Evolutionary conservation across 2,888 invertebrate genomes (phyloP), one percentile per base, ranked within the genome.

Genomic region (Subacronicta megacephala): DNA sequence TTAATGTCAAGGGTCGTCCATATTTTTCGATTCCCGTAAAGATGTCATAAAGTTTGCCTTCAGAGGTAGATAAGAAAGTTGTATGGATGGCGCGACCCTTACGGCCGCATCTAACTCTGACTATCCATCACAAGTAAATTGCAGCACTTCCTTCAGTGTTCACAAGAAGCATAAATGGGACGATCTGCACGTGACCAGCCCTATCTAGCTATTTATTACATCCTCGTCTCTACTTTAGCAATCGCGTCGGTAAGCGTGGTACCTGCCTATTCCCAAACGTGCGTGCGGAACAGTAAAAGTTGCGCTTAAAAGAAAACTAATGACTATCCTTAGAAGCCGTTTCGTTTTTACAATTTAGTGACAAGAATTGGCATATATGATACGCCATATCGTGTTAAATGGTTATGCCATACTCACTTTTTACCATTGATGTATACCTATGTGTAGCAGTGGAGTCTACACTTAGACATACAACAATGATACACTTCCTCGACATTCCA

Each of bases 71-170:
- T 90, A 90, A 90, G 90, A 86, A 90, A 90, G 89, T 90, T 90
- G 88, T 89, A 88, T 85, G 86, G 85, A 84, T 73, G 85, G 81
- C 74, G 84, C 80, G 89, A 82, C 89, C 90, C 88, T 85, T 85
- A 85, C 80, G 82, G 84, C 80, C 83, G 80, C 87, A 80, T 87
- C 87, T 83, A 90, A 90, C 89, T 89, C 89, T 78, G 77, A 84
- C 89, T 88, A 90, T 90, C 89, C 87, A 90, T 90, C 90, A 90
- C 84, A 78, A 83, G 87, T 90, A 90, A n/a, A 90, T 90, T 89
- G 90, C 89, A 89, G 82, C 84, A 86, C 88, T 90, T 88, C 85
- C 89, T 87, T 83, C 85, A 84, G 84, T 88, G 89, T 88, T 89
- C 89, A 88, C 89, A 89, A 89, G 89, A 86, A 88, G 87, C 85